Evolutionary conservation across 1,140 invertebrate species (phyloP).

Genomic region (Penaeus chinensis): DNA sequence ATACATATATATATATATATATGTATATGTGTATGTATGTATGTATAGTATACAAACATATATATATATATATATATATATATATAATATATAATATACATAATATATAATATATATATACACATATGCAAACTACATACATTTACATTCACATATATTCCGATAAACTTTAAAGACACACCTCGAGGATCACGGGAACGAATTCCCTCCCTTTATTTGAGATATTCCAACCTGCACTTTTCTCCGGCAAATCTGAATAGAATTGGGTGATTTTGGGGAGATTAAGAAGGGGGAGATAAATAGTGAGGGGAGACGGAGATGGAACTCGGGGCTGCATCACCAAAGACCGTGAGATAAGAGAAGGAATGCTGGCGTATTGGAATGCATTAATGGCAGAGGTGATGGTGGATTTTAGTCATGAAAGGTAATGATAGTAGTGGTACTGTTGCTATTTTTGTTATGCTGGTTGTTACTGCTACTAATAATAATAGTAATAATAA

Average conservation of each 20-base stretch:
- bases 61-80: conserved; percentile 20
- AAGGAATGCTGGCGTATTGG: too few relatives aligned
- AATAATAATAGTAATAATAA: neutral
- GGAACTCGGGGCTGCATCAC: neutral
- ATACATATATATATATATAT: conserved; percentile 2
- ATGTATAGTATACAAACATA: neutral
- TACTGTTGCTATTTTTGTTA: neutral
- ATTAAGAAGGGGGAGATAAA: too few relatives aligned
- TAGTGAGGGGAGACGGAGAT: neutral
- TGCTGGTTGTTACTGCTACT: neutral
- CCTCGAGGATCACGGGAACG: neutral
- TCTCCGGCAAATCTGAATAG: neutral
- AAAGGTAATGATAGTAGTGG: neutral
- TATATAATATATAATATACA: neutral
- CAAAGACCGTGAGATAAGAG: neutral
- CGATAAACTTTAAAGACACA: neutral
- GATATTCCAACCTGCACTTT: neutral
- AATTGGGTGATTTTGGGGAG: neutral
- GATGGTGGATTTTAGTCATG: neutral
- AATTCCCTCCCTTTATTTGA: too few relatives aligned
- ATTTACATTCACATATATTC: neutral
- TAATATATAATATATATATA: neutral
- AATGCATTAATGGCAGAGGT: too few relatives aligned
- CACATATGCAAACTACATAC: neutral
- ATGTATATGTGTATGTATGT: conserved; percentile 1